phyloP scores from a whole-genome alignment of 1,140 invertebrate species.

The Lasioglossum albipes region DNA sequence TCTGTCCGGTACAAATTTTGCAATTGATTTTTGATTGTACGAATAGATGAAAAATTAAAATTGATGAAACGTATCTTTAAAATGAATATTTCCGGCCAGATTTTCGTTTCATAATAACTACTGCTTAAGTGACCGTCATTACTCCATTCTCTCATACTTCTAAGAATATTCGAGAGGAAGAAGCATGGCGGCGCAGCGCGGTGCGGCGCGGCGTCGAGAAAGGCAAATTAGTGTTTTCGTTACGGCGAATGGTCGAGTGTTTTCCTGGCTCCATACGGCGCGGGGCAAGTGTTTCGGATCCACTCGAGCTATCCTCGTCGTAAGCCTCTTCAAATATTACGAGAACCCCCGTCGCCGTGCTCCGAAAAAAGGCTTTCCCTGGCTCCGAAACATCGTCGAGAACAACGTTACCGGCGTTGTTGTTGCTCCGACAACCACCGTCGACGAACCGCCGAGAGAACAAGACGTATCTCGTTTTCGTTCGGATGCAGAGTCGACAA shows the following conservation, averaged over 20 bases:
- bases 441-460: no score
- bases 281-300: slow-evolving; percentile 53
- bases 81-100: no score
- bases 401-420: not conserved
- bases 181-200: not conserved
- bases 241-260: slow-evolving; percentile 69
- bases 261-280: slow-evolving; percentile 34
- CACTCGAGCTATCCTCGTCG: slow-evolving; percentile 50
- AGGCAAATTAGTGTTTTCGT: slow-evolving; percentile 75
- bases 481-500: no score
- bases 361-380: slow-evolving; percentile 39
- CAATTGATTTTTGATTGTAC: no score
- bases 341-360: slow-evolving; percentile 43
- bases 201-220: slow-evolving; percentile 28
- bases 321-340: slow-evolving; percentile 61
- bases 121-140: no score
- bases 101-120: not conserved
- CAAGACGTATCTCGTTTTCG: no score
- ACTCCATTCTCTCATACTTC: not conserved
- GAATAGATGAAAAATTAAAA: no score
- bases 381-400: slow-evolving; percentile 35
- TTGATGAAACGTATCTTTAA: no score
- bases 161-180: not conserved
- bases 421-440: not conserved
- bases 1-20: no score